These are phyloP conservation scores for Aphis gossypii DNA, from an alignment of 1,140 invertebrate genomes.

Conservation along the genomic window DNA sequence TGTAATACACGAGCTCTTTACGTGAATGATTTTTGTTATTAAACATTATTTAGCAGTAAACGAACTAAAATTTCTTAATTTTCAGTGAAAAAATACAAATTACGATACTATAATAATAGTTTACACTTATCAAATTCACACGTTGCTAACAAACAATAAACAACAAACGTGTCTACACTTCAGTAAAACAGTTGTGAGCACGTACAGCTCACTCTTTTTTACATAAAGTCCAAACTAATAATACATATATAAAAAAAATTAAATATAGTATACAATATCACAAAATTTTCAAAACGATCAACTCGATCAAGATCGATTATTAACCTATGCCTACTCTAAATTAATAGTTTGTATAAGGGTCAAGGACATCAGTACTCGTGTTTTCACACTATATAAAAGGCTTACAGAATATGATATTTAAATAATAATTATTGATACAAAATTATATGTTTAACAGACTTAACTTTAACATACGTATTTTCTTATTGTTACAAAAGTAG, in stretches of 20 bases:
- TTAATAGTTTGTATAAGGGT: not conserved
- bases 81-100: not conserved
- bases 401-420: not conserved
- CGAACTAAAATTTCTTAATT: not conserved
- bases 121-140: constrained; percentile 36
- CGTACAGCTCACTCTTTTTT: not conserved
- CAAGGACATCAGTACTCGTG: not conserved
- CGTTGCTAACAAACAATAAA: constrained; percentile 17
- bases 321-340: not conserved
- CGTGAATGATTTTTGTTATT: not conserved
- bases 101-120: not conserved
- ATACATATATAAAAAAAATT: not conserved
- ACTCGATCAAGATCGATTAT: not conserved
- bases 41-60: not conserved
- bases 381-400: not conserved
- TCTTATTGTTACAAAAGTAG: not conserved
- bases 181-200: not conserved
- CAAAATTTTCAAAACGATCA: not conserved
- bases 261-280: constrained; percentile 25
- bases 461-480: not conserved
- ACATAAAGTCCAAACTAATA: not conserved
- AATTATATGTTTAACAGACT: not conserved
- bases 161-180: not conserved
- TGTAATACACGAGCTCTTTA: not conserved
- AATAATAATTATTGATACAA: not conserved